Evolutionary conservation across 2,888 invertebrate genomes (phyloP), one percentile per base, ranked within the genome.

Genomic region (Microchrysa polita): DNA sequence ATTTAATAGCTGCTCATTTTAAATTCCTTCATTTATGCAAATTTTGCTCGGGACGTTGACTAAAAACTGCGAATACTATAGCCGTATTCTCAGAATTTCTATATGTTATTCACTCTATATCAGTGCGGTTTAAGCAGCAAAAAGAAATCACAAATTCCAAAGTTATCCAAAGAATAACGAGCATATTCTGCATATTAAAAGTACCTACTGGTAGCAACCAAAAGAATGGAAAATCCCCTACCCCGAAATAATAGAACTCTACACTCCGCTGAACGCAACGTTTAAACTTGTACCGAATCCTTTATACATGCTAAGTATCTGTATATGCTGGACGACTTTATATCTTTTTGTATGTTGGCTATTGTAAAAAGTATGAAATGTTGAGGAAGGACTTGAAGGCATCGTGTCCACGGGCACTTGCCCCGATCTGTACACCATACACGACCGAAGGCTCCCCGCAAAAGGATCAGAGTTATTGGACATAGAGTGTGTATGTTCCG

Each of bases 1-100:
- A 65, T 48, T 65, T 65, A 65, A 65, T 65, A 65, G 65, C 48
- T 65, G 65, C 65, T 65, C 65, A 65, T 65, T 65, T 65, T 22
- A 48, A 65, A 65, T 65, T 65, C 65, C 65, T 65, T 65, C 48
- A 22, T 65, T 65, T 48, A 48, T 44, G 65, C 14, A 65, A 65
- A 65, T 48, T 48, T 48, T 10, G 55, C 18, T 42, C 16, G 22
- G 20, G 42, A 65, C 42, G 48, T 34, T 34, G 27, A 34, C 27
- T 34, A 22, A 44, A 65, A 23, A 65, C 44, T 48, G 27, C 44
- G 5, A 10, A 12, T 61, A 23, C 1, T 2, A n/a, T 34, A 34
- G 27, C 27, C 27, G 27, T 34, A 34, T 34, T 34, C 27, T 34
- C 27, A 34, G 27, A 34, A n/a, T n/a, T 34, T 34, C 27, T 7